Conservation (phyloP, 1,140 invertebrate genomes). For the Planococcus citri region DNA sequence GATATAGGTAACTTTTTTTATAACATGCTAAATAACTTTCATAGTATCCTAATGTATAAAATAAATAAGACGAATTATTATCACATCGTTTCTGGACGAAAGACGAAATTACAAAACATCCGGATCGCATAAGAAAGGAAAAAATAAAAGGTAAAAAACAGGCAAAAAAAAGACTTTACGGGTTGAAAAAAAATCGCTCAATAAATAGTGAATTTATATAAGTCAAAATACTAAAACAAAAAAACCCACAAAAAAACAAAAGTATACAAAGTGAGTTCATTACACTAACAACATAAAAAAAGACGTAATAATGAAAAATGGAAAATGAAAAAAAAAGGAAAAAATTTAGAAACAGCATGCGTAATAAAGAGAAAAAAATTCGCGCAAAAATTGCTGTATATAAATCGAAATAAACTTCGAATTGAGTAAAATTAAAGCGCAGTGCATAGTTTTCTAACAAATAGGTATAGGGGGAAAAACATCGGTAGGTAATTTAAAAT, state of each 20-base stretch:
- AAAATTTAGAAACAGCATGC: slow-evolving; percentile 19
- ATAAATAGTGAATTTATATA: background rate
- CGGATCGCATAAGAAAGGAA: slow-evolving; percentile 21
- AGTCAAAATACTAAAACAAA: background rate
- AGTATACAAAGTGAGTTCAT: slow-evolving; percentile 22
- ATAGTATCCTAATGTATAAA: no score
- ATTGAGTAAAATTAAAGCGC: slow-evolving; percentile 13
- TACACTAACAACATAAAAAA: slow-evolving; percentile 22
- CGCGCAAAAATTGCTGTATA: slow-evolving; percentile 4
- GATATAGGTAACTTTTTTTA: no score
- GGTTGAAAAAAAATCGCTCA: background rate
- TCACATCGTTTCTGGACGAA: background rate
- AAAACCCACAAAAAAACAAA: background rate
- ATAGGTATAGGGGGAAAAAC: slow-evolving; percentile 5
- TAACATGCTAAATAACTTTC: slow-evolving; percentile 2
- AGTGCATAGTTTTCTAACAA: slow-evolving; percentile 15
- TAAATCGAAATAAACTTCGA: slow-evolving; percentile 9
- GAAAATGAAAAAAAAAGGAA: slow-evolving; percentile 18
- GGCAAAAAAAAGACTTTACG: background rate
- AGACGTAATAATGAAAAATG: background rate
- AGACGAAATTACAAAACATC: slow-evolving; percentile 4
- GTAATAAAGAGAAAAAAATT: slow-evolving; percentile 16
- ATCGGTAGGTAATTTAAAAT: no score
- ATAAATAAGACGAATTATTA: no score
- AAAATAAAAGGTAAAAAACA: slow-evolving; percentile 16